Conservation (phyloP, 2,797 vertebrate species). For the Sphenopsis melanotis region DNA sequence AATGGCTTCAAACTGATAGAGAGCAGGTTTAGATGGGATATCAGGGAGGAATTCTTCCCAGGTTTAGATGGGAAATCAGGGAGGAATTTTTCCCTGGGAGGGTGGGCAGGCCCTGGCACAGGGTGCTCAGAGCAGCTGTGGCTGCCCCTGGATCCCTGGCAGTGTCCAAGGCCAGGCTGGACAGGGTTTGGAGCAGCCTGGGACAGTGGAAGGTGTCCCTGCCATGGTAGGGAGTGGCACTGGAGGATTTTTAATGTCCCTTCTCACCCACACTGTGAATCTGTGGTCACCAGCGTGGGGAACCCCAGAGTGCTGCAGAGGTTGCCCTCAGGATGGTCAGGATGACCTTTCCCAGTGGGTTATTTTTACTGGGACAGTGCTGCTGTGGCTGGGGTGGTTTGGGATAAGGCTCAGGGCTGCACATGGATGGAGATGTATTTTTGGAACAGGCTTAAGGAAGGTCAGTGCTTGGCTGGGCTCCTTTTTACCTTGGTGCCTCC, state of each 20-base stretch:
- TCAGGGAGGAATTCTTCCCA: not conserved
- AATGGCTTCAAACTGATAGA: fast-evolving
- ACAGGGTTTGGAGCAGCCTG: not conserved
- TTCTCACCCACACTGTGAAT: not conserved
- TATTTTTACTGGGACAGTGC: not conserved
- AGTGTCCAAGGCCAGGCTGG: not conserved
- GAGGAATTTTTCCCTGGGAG: not conserved
- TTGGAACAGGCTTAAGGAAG: not conserved
- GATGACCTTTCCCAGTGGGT: not conserved
- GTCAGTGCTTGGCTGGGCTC: not conserved
- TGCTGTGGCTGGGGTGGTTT: not conserved
- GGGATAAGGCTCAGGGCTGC: not conserved
- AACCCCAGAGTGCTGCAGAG: fast-evolving
- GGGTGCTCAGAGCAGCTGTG: fast-evolving
- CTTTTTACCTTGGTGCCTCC: not conserved
- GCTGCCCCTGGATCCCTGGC: not conserved
- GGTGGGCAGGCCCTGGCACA: fast-evolving
- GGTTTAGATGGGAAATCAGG: too few species aligned
- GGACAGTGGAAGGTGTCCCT: not conserved
- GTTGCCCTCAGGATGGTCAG: not conserved
- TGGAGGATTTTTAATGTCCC: not conserved
- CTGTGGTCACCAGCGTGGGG: fast-evolving
- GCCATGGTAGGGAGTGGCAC: too few species aligned
- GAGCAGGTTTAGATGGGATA: too few species aligned
- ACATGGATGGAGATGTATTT: not conserved